Evolutionary conservation across 2,113 vertebrate species (phyloP), one percentile per base, ranked within the genome.

Genomic region (Pelobates fuscus): DNA sequence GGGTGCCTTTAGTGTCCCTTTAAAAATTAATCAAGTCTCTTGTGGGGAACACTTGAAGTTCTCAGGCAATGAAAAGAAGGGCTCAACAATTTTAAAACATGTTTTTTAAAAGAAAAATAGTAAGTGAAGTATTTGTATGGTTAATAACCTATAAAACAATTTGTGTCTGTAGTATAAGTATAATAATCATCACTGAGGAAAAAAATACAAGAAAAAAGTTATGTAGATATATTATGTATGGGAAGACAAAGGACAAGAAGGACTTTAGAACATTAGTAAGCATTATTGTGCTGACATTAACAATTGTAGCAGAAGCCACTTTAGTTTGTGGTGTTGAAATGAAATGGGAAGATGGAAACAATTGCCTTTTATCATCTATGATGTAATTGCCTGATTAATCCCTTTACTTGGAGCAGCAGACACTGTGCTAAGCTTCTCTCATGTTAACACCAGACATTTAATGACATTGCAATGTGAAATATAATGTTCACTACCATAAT

Each of bases 381-480:
- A 55, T 73, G 71, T 17, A 55, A 54, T 11, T 12, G 25, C 12
- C 29, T 57, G 27, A 55, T 65, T 65, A 62, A 61, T 71, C 41
- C 61, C 10, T 65, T 65, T 27, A 59, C 46, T 73, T 64, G 44
- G 44, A 65, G 71, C 46, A 25, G 2, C 32, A 26, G 46, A 73
- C 71, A 73, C n/a, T 41, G 61, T 55, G 60, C 64, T 73, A 73
- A 73, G 71, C 61, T 64, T 55, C 49, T 65, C 44, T 73, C 61
- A 55, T 49, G 57, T 61, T 71, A 71, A 62, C 69, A 44, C 69
- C 58, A 29, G 26, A 30, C 69, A 61, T 62, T 61, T 49, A 71
- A 49, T 71, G 69, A 71, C 57, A 71, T 61, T 62, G 58, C 69
- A 49, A 21, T 71, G 41, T 71, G 57, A 60, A 61, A 60, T 27